Conservation (phyloP, 2,113 vertebrate genomes). For the Chelonoidis abingdonii region DNA sequence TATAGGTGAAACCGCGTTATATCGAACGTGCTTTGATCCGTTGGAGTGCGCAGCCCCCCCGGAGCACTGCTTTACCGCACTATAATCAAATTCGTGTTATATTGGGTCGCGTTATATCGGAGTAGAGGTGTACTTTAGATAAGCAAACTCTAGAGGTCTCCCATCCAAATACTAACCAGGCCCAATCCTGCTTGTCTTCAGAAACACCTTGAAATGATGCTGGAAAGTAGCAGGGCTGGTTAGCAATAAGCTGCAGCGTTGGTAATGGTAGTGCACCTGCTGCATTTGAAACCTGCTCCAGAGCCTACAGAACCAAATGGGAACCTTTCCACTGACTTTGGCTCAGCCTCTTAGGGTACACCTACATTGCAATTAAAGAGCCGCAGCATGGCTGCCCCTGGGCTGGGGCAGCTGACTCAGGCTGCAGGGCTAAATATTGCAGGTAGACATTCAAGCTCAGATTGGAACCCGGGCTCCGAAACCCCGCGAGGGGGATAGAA, state of each 20-base stretch:
- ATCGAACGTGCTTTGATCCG: no score
- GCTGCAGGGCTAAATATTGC: neutral
- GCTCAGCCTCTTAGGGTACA: neutral
- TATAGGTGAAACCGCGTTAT: no score
- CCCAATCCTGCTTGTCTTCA: neutral
- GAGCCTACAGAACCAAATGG: neutral
- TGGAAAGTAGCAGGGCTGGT: neutral
- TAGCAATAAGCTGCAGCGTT: neutral
- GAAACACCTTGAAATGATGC: neutral
- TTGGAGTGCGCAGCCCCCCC: no score
- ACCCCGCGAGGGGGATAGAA: neutral
- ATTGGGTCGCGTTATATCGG: no score
- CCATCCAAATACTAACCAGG: neutral
- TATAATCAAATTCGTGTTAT: no score
- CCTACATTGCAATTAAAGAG: neutral
- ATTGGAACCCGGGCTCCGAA: neutral
- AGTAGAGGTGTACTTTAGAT: neutral
- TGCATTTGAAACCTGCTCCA: neutral
- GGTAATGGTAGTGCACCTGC: accelerated
- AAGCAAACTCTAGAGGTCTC: neutral
- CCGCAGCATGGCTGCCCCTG: neutral
- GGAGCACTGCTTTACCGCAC: no score
- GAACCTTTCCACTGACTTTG: neutral
- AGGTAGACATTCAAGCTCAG: neutral
- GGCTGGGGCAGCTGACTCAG: neutral